Conservation (phyloP, 2,113 vertebrate species). For the Ailuropoda melanoleuca region DNA sequence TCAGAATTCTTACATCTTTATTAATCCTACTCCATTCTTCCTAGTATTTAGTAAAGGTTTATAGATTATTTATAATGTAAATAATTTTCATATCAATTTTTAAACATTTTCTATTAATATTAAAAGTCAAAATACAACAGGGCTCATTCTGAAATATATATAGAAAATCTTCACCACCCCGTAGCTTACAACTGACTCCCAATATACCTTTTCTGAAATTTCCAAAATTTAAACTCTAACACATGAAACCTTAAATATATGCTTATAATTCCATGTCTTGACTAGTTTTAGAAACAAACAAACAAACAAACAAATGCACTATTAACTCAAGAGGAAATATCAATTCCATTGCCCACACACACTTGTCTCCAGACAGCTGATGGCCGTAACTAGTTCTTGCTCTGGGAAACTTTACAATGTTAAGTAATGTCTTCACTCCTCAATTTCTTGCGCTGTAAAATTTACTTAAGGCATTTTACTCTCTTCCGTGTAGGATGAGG, state of each 20-base stretch:
- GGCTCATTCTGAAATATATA: neutral
- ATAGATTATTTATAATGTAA: neutral
- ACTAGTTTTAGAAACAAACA: neutral
- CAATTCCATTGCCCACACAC: neutral
- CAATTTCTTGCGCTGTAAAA: constrained; percentile 7
- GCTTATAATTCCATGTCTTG: neutral
- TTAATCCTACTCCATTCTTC: neutral
- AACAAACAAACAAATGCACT: neutral
- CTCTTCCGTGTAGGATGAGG: neutral
- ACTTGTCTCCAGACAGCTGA: neutral
- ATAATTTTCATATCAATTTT: neutral
- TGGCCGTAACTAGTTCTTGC: neutral
- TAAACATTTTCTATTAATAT: neutral
- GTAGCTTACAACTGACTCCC: neutral
- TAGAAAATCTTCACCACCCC: neutral
- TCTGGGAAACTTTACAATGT: neutral
- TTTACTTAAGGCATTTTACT: neutral
- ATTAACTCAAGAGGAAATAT: neutral
- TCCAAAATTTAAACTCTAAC: neutral
- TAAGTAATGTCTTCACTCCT: constrained; percentile 1
- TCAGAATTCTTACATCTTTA: neutral
- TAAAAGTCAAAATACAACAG: neutral
- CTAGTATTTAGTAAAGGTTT: neutral
- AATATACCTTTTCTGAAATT: neutral
- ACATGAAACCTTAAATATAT: neutral